Percentiles rank a stretch among this genome's conserved stretches.
Evolutionary conservation across 1,140 invertebrate genomes (phyloP).

Genomic region (Streblospio benedicti): DNA sequence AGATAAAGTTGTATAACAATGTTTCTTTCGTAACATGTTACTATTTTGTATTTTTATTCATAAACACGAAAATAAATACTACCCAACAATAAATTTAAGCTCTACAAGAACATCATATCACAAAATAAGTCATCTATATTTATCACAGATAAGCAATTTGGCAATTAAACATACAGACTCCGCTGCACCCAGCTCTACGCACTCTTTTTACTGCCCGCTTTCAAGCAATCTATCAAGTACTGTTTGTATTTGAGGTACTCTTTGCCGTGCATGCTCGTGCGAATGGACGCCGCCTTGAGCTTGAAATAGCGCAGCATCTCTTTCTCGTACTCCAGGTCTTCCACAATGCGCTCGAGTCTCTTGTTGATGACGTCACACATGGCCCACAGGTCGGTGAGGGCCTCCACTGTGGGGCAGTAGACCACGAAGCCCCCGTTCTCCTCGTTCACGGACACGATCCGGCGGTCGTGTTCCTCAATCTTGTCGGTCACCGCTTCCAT

Average conservation of each 20-base stretch:
- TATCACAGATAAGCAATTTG: too few relatives aligned
- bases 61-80: too few relatives aligned
- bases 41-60: too few relatives aligned
- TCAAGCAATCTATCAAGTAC: neutral
- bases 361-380: constrained; percentile 15
- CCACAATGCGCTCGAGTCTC: neutral
- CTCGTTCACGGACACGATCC: constrained; percentile 11
- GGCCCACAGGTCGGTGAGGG: constrained; percentile 15
- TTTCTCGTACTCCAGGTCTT: neutral
- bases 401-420: constrained; percentile 10
- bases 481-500: neutral
- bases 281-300: neutral
- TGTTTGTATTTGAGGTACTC: constrained; percentile 1
- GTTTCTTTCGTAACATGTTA: too few relatives aligned
- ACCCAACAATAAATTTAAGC: too few relatives aligned
- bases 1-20: too few relatives aligned
- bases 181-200: neutral
- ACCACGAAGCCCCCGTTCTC: constrained; percentile 3
- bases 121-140: too few relatives aligned
- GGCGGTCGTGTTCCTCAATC: constrained; percentile 11
- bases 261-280: neutral
- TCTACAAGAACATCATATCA: too few relatives aligned
- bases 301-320: neutral
- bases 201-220: neutral
- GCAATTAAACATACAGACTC: too few relatives aligned